Conservation (phyloP, 1,140 invertebrate genomes). For the Mizuhopecten yessoensis region DNA sequence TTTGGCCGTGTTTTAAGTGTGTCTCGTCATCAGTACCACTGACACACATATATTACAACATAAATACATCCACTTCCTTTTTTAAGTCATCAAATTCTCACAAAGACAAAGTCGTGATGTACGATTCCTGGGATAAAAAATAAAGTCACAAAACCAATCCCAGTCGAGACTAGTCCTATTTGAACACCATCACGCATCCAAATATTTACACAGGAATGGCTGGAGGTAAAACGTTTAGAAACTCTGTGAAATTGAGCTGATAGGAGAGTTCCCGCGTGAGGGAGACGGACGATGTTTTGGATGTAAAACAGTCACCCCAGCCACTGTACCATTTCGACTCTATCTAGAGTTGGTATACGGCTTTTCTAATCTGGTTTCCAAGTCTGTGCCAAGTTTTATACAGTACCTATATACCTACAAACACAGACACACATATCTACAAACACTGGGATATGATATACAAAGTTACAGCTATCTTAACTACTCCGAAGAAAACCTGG, state of each 20-base stretch:
- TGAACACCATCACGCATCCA: background rate
- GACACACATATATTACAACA: background rate
- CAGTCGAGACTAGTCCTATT: background rate
- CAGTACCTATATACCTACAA: background rate
- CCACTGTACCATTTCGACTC: background rate
- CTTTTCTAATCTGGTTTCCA: constrained; percentile 9
- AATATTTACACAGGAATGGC: background rate
- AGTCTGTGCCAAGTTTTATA: constrained; percentile 24
- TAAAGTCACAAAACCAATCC: background rate
- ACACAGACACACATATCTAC: background rate
- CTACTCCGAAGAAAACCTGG: background rate
- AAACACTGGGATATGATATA: background rate
- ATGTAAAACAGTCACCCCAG: background rate
- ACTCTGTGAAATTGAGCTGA: constrained; percentile 29
- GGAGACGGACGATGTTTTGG: constrained; percentile 18
- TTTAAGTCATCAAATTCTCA: background rate
- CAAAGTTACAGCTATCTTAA: constrained; percentile 17
- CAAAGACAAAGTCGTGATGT: background rate
- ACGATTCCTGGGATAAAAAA: no score
- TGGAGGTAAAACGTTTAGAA: constrained; percentile 23
- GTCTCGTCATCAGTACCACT: no score
- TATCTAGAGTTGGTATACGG: background rate
- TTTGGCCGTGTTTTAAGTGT: background rate
- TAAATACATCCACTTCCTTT: background rate
- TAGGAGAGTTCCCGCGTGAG: background rate